phyloP scores from a whole-genome alignment of 2,888 invertebrate species.

The Aromia moschata region DNA sequence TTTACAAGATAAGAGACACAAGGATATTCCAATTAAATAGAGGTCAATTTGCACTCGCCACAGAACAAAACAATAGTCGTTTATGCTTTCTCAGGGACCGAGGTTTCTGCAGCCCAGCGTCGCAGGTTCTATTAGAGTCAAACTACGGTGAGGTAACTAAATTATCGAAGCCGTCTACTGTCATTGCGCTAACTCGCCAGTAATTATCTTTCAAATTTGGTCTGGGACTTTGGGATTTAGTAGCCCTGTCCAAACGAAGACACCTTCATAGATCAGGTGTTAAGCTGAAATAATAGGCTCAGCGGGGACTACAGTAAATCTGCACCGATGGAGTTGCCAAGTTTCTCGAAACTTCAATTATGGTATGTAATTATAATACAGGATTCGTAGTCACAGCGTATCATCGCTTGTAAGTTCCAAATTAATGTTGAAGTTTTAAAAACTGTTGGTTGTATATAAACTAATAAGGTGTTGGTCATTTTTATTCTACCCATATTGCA shows the following conservation, averaged over 20 bases:
- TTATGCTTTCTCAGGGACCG: slow-evolving; percentile 14
- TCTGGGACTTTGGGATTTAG: slow-evolving; percentile 59
- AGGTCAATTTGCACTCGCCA: too few relatives aligned
- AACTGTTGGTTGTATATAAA: too few relatives aligned
- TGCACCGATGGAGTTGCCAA: slow-evolving; percentile 25
- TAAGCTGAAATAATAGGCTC: slow-evolving; percentile 41
- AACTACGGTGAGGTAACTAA: slow-evolving; percentile 56
- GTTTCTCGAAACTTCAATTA: background rate
- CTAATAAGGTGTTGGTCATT: too few relatives aligned
- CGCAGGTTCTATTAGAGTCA: slow-evolving; percentile 50
- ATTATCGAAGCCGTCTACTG: slow-evolving; percentile 59
- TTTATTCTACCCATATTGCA: too few relatives aligned
- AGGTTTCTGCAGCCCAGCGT: slow-evolving; percentile 4
- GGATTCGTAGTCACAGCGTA: too few relatives aligned
- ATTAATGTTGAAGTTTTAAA: too few relatives aligned
- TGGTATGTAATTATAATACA: too few relatives aligned
- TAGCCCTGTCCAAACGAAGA: slow-evolving; percentile 38
- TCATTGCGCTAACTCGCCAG: slow-evolving; percentile 58
- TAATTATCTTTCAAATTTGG: slow-evolving; percentile 63
- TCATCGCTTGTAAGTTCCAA: too few relatives aligned
- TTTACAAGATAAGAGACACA: too few relatives aligned
- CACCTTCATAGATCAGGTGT: slow-evolving; percentile 46
- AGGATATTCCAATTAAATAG: too few relatives aligned
- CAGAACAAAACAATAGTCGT: slow-evolving; percentile 15
- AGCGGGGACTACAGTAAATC: slow-evolving; percentile 33